Base-by-base conservation (phyloP, 2,113 vertebrate genomes). In the Synchiropus splendidus region DNA sequence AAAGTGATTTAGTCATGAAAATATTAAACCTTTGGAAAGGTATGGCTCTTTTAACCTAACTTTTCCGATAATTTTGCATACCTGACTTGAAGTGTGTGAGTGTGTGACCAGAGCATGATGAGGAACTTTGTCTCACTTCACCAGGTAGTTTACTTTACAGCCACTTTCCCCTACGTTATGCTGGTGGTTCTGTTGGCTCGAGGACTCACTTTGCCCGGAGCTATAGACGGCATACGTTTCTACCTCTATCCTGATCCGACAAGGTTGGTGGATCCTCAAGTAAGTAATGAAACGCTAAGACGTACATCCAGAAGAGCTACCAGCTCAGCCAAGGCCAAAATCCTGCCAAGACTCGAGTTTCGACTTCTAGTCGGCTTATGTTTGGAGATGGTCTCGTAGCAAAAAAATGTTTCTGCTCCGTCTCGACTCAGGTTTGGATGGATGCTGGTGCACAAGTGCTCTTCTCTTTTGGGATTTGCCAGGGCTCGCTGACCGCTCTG, bases 131-230 rank as follows among this genome's bases (percentile, higher is more conserved):
- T 41, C 32, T 55, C 18, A 5, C 66, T 14, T 13, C 1, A 15
- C 18, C 77, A 95, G 92, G 90, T 95, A 0, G 90, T 95, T 48
- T 94, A 94, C 49, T 92, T 95, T 69, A 94, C 92, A 1, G 92
- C 92, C 49, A 92, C 89, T 0, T 95, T 95, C 42, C 92, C 92
- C 0, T 95, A 95, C 0, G 4, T 87, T 58, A 94, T 91, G 90
- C 66, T 95, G 9, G 12, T 89, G 12, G 73, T 90, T 50, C 77
- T 95, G 5, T 67, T 95, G 61, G 60, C 79, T n/a, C 85, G 91
- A 39, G 91, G 91, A 2, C 57, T 89, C 45, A 89, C 86, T 0
- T 81, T 94, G 15, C 91, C 90, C 0, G 91, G 92, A 34, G 91
- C 91, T 21, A 75, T 64, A 0, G 54, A 91, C 8, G 92, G 91